A percentile compares a stretch with the other conserved stretches of the same genome.
These are phyloP conservation scores for Plebejus anna DNA, from an alignment of 2,888 invertebrate genomes.

Conservation along the genomic window DNA sequence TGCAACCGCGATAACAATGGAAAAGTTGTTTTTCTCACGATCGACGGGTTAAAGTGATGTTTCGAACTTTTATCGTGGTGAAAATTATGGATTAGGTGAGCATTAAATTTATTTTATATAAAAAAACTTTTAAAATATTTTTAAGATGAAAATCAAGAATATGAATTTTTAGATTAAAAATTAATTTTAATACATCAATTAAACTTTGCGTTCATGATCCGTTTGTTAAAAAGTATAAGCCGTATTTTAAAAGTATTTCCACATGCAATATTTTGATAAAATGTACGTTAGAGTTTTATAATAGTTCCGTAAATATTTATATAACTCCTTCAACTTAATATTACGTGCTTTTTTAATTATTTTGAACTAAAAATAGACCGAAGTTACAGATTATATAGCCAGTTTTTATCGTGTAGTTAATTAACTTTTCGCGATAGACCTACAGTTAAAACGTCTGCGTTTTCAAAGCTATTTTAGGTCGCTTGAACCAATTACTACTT, in stretches of 20 bases:
- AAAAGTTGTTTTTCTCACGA: no score
- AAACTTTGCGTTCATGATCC: not conserved
- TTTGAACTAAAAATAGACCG: not conserved
- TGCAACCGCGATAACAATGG: no score
- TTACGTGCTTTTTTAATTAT: not conserved
- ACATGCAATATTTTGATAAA: not conserved
- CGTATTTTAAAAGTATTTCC: not conserved
- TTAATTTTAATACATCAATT: no score
- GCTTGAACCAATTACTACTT: not conserved
- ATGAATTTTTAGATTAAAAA: no score
- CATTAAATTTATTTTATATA: not conserved
- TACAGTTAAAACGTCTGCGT: constrained; percentile 2
- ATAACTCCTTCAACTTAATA: not conserved
- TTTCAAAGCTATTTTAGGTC: constrained; percentile 3
- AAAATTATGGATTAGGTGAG: constrained; percentile 12
- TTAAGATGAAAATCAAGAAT: not conserved
- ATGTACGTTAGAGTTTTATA: not conserved
- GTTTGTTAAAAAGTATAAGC: not conserved
- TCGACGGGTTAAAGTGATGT: not conserved
- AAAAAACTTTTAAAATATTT: not conserved
- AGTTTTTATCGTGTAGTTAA: constrained; percentile 1
- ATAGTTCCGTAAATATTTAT: not conserved
- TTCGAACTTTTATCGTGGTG: constrained; percentile 4
- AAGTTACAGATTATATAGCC: not conserved
- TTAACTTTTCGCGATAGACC: constrained; percentile 1